Conservation (phyloP, 2,888 invertebrate species). For the Argyra leucocephala region DNA sequence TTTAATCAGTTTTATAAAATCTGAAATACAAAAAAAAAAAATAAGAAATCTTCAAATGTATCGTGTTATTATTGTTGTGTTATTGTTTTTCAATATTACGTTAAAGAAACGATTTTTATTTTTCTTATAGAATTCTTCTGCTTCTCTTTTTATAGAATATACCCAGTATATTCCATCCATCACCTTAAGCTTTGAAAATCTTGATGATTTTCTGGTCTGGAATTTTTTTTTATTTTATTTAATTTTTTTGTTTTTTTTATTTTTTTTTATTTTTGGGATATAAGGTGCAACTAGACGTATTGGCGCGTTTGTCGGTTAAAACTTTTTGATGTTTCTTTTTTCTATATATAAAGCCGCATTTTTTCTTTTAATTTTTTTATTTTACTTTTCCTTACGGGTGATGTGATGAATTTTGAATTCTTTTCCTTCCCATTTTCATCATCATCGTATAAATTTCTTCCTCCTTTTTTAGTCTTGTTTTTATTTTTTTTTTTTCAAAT, state of each 20-base stretch:
- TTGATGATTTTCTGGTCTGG: too few species aligned
- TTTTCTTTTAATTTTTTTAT: not conserved
- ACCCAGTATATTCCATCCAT: too few species aligned
- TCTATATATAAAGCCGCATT: not conserved
- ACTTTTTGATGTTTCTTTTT: not conserved
- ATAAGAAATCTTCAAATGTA: too few species aligned
- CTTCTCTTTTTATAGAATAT: not conserved
- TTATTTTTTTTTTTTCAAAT: not conserved
- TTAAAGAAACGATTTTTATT: too few species aligned
- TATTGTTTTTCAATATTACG: not conserved
- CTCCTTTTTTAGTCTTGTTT: not conserved
- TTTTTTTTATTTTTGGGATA: not conserved
- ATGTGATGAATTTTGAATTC: not conserved
- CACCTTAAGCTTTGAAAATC: not conserved
- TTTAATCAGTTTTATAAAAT: slow-evolving; percentile 2
- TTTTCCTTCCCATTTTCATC: slow-evolving; percentile 6
- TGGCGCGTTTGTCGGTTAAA: not conserved
- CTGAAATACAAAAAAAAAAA: not conserved
- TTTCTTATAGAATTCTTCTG: not conserved
- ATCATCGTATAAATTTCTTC: not conserved
- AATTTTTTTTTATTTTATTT: not conserved
- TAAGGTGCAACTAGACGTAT: slow-evolving; percentile 1
- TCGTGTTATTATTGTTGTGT: not conserved
- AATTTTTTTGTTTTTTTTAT: not conserved
- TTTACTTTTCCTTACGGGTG: not conserved